Evolutionary conservation across 2,888 invertebrate species (phyloP).

Genomic region (Hypselothyrea guttata): DNA sequence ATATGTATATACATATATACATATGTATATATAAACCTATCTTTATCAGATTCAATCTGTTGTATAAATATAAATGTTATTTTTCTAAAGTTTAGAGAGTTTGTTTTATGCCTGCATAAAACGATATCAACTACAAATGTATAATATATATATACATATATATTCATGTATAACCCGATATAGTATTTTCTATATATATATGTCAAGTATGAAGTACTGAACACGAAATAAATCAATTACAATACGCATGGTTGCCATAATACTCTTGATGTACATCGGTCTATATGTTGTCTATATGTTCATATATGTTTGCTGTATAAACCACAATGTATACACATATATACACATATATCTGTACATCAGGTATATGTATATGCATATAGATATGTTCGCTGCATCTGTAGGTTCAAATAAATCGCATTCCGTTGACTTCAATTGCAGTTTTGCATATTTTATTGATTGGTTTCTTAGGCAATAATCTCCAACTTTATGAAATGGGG

Average conservation of each 20-base stretch:
- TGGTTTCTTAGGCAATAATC: too few species aligned
- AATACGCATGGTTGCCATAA: too few species aligned
- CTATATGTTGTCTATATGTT: too few species aligned
- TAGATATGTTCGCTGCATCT: too few species aligned
- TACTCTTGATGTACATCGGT: too few species aligned
- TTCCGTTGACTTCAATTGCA: too few species aligned
- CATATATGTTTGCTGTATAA: too few species aligned
- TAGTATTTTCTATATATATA: too few species aligned
- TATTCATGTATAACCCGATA: neutral
- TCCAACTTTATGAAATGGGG: too few species aligned
- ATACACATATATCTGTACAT: slow-evolving; percentile 8
- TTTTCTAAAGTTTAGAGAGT: slow-evolving; percentile 18
- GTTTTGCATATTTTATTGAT: too few species aligned
- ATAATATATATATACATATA: slow-evolving; percentile 3
- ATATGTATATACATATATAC: slow-evolving; percentile 6
- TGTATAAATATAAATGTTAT: slow-evolving; percentile 35
- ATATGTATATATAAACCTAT: neutral
- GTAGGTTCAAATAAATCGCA: slow-evolving; percentile 30
- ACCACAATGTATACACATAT: slow-evolving; percentile 1
- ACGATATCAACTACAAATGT: neutral
- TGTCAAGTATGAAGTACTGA: too few species aligned
- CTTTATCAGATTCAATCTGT: slow-evolving; percentile 1
- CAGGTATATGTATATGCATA: slow-evolving; percentile 16
- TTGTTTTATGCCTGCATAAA: slow-evolving; percentile 18
- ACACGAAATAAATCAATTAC: too few species aligned